Evolutionary conservation across 2,113 vertebrate species (phyloP).

Genomic region (Mastomys coucha): DNA sequence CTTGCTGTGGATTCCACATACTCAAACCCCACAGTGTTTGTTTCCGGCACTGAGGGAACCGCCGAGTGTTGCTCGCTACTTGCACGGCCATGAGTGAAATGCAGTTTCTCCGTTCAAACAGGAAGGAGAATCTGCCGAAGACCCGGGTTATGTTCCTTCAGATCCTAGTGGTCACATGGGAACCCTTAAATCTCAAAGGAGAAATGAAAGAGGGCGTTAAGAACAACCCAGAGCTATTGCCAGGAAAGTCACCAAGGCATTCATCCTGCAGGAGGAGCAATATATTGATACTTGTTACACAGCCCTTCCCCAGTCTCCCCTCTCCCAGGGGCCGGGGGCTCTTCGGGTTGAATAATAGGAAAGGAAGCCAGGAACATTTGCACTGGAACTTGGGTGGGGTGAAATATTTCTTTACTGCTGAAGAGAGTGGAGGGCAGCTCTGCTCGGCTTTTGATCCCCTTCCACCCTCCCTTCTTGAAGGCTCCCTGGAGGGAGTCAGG

Average conservation of each 20-base stretch:
- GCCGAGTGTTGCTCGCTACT: not conserved
- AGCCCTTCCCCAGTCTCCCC: not conserved
- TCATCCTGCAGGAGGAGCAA: not conserved
- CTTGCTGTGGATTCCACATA: slow-evolving; percentile 55
- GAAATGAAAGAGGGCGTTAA: not conserved
- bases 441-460: not conserved
- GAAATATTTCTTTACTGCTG: slow-evolving; percentile 34
- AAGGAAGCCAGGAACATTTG: slow-evolving; percentile 31
- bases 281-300: not conserved
- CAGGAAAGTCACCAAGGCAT: slow-evolving; percentile 32
- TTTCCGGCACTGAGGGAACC: slow-evolving; percentile 1
- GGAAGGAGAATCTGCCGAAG: not conserved
- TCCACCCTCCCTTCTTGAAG: not conserved
- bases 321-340: not conserved
- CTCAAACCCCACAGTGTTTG: slow-evolving; percentile 41
- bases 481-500: not conserved
- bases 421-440: not conserved
- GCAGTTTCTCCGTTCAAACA: not conserved
- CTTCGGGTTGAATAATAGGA: slow-evolving; percentile 39
- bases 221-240: not conserved
- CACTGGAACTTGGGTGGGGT: slow-evolving; percentile 58
- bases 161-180: not conserved
- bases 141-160: not conserved
- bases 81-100: not conserved
- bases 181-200: not conserved